phyloP scores from a whole-genome alignment of 2,888 invertebrate species.

The Chelonus formosanus region DNA sequence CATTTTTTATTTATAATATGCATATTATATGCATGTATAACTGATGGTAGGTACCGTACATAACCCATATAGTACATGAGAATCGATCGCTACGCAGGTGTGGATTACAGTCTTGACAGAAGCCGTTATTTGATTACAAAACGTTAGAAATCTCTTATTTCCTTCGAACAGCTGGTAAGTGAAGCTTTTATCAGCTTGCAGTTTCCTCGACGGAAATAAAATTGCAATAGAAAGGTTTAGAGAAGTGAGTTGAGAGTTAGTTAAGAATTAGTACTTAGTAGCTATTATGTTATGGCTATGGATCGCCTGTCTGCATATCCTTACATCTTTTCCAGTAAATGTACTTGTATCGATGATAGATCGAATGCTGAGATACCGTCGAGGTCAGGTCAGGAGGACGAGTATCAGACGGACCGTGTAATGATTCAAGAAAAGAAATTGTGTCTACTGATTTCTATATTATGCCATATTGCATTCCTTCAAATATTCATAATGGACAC shows the following conservation, averaged over 20 bases:
- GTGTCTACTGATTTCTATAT: slow-evolving; percentile 47
- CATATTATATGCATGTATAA: no score
- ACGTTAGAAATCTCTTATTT: slow-evolving; percentile 28
- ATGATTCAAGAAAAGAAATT: slow-evolving; percentile 42
- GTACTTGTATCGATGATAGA: slow-evolving; percentile 14
- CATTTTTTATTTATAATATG: no score
- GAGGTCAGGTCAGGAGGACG: slow-evolving; percentile 46
- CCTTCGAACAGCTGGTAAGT: slow-evolving; percentile 8
- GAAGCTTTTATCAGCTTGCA: not conserved
- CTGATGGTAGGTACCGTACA: slow-evolving; percentile 7
- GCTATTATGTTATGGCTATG: no score
- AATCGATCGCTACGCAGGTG: slow-evolving; percentile 22
- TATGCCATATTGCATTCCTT: slow-evolving; percentile 23
- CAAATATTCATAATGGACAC: not conserved
- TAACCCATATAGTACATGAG: not conserved
- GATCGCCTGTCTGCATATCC: not conserved
- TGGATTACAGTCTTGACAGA: slow-evolving; percentile 24
- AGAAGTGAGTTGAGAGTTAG: no score
- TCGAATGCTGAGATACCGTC: slow-evolving; percentile 24
- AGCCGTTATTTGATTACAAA: slow-evolving; percentile 34
- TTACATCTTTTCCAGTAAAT: slow-evolving; percentile 16
- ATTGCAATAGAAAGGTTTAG: no score
- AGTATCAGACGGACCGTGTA: slow-evolving; percentile 32
- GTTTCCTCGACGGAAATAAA: not conserved
- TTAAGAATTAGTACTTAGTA: no score